Conservation (phyloP, 2,113 vertebrate genomes). For the Colinus virginianus region DNA sequence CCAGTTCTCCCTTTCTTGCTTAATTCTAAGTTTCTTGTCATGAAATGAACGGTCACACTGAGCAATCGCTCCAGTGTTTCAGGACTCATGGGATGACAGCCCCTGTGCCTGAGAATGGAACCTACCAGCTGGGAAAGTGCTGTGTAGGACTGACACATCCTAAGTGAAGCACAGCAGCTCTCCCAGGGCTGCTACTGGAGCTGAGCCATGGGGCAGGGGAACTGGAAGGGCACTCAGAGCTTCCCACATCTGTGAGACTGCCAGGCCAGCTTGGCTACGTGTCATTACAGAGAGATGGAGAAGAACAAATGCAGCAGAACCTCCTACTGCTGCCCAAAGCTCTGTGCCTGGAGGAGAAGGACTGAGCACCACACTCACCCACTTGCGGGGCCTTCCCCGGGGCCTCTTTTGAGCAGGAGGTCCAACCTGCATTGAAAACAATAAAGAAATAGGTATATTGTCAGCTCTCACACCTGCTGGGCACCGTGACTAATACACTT, state of each 20-base stretch:
- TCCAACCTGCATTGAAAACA: constrained; percentile 45
- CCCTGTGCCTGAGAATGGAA: not conserved
- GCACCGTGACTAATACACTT: not conserved
- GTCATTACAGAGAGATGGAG: not conserved
- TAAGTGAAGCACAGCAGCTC: not conserved
- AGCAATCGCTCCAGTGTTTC: not conserved
- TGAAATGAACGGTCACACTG: not conserved
- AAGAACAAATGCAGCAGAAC: not conserved
- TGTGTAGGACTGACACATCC: not conserved
- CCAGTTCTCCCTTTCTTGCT: not conserved
- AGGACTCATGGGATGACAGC: not conserved
- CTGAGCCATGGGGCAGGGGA: not conserved
- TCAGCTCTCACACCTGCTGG: not conserved
- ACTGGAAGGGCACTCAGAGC: not conserved
- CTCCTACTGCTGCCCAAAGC: not conserved
- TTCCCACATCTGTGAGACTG: not conserved
- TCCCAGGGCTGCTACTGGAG: not conserved
- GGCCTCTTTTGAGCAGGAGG: constrained; percentile 39
- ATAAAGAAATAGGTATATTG: not conserved
- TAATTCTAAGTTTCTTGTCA: not conserved
- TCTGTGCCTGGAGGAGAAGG: not conserved
- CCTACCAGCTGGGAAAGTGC: not conserved
- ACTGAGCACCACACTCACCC: constrained; percentile 32
- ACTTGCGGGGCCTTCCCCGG: constrained; percentile 72
- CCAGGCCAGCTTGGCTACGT: not conserved